Evolutionary conservation across 53 echinoderm and acorn worm species (phyloP).

Genomic region (Henricia sp.): DNA sequence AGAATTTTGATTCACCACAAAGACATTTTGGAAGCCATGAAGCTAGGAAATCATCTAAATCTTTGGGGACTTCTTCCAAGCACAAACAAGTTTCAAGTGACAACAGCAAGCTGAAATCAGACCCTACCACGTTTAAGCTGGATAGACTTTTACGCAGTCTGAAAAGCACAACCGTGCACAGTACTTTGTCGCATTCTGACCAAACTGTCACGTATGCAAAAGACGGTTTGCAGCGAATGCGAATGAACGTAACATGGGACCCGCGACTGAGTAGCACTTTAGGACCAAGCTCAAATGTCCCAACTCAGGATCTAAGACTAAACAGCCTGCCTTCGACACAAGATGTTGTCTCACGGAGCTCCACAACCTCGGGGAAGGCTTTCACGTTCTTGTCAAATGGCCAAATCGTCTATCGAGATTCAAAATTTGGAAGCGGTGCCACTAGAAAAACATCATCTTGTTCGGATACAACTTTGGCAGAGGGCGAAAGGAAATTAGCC

Average conservation of each 20-base stretch:
- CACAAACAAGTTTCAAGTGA: constrained; percentile 6
- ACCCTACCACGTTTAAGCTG: constrained; percentile 41
- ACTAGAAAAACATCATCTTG: constrained; percentile 31
- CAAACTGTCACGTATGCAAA: constrained; percentile 8
- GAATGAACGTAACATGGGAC: constrained; percentile 25
- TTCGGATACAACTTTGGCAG: constrained; percentile 9
- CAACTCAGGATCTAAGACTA: constrained; percentile 22
- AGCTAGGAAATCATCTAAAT: constrained; percentile 4
- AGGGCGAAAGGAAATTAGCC: constrained; percentile 16
- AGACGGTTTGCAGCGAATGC: constrained; percentile 38
- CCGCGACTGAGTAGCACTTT: constrained; percentile 1
- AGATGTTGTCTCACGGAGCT: constrained; percentile 10
- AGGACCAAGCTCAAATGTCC: background rate
- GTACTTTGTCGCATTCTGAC: constrained; percentile 1
- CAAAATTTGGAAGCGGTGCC: constrained; percentile 24
- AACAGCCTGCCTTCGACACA: background rate
- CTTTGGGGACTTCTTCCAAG: background rate
- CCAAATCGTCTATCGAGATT: constrained; percentile 42
- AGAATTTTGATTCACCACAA: constrained; percentile 12
- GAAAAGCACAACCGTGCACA: constrained; percentile 9
- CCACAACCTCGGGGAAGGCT: constrained; percentile 33
- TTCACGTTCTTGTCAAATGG: constrained; percentile 53
- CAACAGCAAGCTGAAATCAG: constrained; percentile 13
- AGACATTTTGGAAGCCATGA: background rate
- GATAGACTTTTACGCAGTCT: constrained; percentile 55